A percentile compares a stretch with the other conserved stretches of the same genome.
phyloP scores from a whole-genome alignment of 2,113 vertebrate genomes.

The Phaetusa simplex region DNA sequence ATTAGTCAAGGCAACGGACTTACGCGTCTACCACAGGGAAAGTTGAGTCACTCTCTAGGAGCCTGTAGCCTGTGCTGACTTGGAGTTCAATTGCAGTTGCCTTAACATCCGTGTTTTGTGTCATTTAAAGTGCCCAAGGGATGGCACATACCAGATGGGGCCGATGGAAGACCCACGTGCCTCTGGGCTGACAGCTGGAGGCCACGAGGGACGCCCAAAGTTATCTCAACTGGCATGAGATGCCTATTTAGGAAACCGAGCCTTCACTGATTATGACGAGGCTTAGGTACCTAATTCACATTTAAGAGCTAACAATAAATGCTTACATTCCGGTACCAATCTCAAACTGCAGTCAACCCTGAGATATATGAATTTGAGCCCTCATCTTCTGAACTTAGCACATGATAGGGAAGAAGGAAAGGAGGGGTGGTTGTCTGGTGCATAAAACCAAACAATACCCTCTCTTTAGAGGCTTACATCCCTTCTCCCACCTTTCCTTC shows the following conservation, averaged over 20 bases:
- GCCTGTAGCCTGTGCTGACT: background rate
- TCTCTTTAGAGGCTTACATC: background rate
- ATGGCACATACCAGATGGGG: background rate
- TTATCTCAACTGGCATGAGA: background rate
- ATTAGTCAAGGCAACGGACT: background rate
- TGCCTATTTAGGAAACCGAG: background rate
- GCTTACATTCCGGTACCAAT: background rate
- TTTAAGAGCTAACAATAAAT: background rate
- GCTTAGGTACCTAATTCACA: background rate
- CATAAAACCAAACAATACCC: background rate
- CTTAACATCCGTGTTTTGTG: fast-evolving
- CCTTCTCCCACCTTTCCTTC: background rate
- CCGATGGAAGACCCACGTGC: background rate
- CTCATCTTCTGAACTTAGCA: background rate
- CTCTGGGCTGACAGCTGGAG: background rate
- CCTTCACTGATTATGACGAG: background rate
- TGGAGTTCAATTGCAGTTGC: background rate
- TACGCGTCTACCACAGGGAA: background rate
- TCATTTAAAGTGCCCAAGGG: background rate
- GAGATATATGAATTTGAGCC: background rate
- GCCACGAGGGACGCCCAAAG: background rate
- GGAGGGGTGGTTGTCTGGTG: background rate
- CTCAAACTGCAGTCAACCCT: background rate
- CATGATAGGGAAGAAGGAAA: background rate
- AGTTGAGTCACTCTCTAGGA: background rate